Base-by-base conservation (phyloP, 2,888 invertebrate genomes). In the Tenthredo amoena region DNA sequence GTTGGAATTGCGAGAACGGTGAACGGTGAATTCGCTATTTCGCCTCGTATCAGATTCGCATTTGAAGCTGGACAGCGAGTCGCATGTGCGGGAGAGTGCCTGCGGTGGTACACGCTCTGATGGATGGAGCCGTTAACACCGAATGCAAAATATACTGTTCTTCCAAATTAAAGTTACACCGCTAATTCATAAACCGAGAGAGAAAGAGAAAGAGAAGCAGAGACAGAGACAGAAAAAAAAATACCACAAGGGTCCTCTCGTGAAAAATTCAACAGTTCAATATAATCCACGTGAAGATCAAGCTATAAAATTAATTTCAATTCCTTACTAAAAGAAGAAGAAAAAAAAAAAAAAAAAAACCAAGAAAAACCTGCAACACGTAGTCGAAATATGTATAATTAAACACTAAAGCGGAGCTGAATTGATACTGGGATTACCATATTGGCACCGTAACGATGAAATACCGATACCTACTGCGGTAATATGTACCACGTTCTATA, bases 91-190 rank as follows among this genome's bases (percentile, higher is more conserved):
- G 6, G 40, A 58, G 62, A 81, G 81, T 58, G 58, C 40, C 81
- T 81, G 81, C 81, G 81, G 81, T 62, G 81, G 81, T 18, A 79
- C 4, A n/a, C 6, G 81, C 81, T 62, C 81, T 81, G 81, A 81
- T 58, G 81, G 81, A 81, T 81, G 62, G 81, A 81, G 81, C 81
- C 81, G 81, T 81, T 81, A 81, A 81, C 81, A 62, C 81, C 81
- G 62, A 81, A 21, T 40, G 81, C 62, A 40, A 50, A 81, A 81
- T 81, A 81, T 62, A 81, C 81, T 21, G 58, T 81, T 37, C 40
- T 81, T 40, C 37, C 10, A 81, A 81, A 37, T 81, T 62, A 40
- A 62, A 81, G 62, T 58, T 62, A 15, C 34, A 37, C n/a, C 31
- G 77, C 55, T 74, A 43, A 43, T 74, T 68, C 34, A 68, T 68